Percentiles rank a stretch among this genome's conserved stretches.
These are phyloP conservation scores for Chaetodon trifasciatus DNA, from an alignment of 2,797 vertebrate genomes.

Conservation along the genomic window DNA sequence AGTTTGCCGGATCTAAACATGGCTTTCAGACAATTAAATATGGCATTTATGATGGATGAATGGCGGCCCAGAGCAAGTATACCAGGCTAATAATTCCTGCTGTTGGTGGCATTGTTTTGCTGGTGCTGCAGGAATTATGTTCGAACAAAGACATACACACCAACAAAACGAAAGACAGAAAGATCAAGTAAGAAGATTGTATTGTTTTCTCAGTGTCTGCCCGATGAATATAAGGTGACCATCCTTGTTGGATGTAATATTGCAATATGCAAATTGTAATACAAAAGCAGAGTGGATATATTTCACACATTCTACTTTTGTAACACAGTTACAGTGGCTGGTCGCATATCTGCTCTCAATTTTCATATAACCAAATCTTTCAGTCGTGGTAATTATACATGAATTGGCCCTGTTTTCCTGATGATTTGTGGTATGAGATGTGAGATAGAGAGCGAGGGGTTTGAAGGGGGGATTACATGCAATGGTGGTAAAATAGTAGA, in stretches of 20 bases:
- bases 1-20: constrained; percentile 88
- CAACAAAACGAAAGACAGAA: background rate
- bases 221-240: background rate
- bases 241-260: background rate
- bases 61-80: constrained; percentile 42
- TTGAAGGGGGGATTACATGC: background rate
- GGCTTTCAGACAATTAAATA: constrained; percentile 87
- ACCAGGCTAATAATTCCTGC: constrained; percentile 83
- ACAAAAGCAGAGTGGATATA: background rate
- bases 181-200: background rate
- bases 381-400: background rate
- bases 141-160: constrained; percentile 14
- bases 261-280: background rate
- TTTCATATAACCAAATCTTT: constrained; percentile 18
- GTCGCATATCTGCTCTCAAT: background rate
- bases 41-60: constrained; percentile 89
- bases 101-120: constrained; percentile 75
- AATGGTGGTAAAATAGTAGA: no score
- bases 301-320: background rate
- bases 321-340: background rate
- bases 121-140: constrained; percentile 9
- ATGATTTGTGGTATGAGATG: constrained; percentile 4
- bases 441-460: background rate
- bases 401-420: background rate
- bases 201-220: constrained; percentile 1